Evolutionary conservation across 30 jellyfish, hydroid and myxozoan species (phyloP).

Genomic region (Kudoa iwatai): DNA sequence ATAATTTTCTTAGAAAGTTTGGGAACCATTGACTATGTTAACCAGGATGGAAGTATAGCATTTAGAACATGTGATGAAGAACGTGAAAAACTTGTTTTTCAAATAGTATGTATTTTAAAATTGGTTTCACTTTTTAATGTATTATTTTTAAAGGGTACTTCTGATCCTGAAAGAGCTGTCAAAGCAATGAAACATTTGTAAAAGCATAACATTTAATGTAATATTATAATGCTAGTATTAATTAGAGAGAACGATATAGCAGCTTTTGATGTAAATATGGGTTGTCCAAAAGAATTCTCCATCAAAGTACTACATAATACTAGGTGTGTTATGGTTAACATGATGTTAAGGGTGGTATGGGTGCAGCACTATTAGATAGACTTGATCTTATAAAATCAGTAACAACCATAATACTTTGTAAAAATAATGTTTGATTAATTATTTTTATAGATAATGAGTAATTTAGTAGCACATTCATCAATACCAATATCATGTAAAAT

Average conservation of each 20-base stretch:
- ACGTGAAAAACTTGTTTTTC: conserved; percentile 24
- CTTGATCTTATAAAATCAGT: conserved; percentile 12
- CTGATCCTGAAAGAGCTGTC: conserved; percentile 41
- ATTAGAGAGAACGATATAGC: conserved; percentile 57
- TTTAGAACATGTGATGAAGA: conserved; percentile 42
- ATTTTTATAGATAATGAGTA: conserved; percentile 17
- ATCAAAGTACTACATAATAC: conserved; percentile 8
- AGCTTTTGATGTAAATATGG: conserved; percentile 77
- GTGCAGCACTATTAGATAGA: conserved; percentile 65
- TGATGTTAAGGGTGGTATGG: conserved; percentile 66
- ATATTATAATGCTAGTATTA: not conserved
- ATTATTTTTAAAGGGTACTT: conserved; percentile 21
- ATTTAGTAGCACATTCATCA: conserved; percentile 12
- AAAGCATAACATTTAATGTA: not conserved
- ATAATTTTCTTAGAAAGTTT: not conserved
- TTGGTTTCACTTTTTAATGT: not conserved
- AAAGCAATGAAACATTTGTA: conserved; percentile 28
- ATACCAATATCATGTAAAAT: conserved; percentile 83
- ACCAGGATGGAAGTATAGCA: conserved; percentile 30
- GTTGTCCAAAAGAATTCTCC: conserved; percentile 86
- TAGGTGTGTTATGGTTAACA: not conserved
- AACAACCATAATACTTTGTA: not conserved
- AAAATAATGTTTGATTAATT: not conserved
- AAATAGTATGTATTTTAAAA: conserved; percentile 11
- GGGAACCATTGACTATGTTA: conserved; percentile 8